A percentile compares a stretch with the other conserved stretches of the same genome.
Evolutionary conservation across 2,888 invertebrate species (phyloP).

Genomic region (Sipunculus nudus): DNA sequence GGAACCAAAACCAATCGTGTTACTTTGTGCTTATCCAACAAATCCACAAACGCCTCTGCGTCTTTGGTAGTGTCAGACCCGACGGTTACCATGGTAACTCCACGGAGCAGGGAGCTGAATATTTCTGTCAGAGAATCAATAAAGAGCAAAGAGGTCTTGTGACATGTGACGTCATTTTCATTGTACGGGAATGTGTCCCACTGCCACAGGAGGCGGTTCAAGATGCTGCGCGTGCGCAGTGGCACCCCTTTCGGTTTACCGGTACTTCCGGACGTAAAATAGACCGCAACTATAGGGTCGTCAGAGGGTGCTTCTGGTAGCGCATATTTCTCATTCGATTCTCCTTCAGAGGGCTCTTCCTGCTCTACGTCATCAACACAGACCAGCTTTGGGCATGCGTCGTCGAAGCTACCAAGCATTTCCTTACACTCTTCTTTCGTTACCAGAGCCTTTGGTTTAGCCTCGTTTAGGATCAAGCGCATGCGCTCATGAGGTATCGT

Average conservation of each 20-base stretch:
- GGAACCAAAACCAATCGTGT: conserved; percentile 76
- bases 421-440: conserved; percentile 19
- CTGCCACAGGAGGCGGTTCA: conserved; percentile 85
- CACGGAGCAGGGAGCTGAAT: conserved; percentile 84
- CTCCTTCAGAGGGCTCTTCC: background rate
- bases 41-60: conserved; percentile 77
- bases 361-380: background rate
- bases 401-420: conserved; percentile 22
- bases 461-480: conserved; percentile 41
- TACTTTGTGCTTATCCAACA: conserved; percentile 74
- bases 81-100: conserved; percentile 77
- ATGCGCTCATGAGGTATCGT: conserved; percentile 44
- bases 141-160: conserved; percentile 91
- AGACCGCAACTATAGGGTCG: conserved; percentile 65
- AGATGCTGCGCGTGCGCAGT: conserved; percentile 76
- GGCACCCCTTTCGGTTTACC: conserved; percentile 88
- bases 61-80: conserved; percentile 79
- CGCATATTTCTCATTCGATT: no score
- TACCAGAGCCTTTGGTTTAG: conserved; percentile 21
- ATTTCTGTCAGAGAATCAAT: conserved; percentile 90
- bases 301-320: background rate
- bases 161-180: conserved; percentile 78
- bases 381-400: conserved; percentile 21
- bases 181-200: conserved; percentile 83
- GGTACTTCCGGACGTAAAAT: conserved; percentile 90